A percentile compares a stretch with the other conserved stretches of the same genome.
These are phyloP conservation scores for Forpus xanthops DNA, from an alignment of 2,797 vertebrate genomes.

Conservation along the genomic window DNA sequence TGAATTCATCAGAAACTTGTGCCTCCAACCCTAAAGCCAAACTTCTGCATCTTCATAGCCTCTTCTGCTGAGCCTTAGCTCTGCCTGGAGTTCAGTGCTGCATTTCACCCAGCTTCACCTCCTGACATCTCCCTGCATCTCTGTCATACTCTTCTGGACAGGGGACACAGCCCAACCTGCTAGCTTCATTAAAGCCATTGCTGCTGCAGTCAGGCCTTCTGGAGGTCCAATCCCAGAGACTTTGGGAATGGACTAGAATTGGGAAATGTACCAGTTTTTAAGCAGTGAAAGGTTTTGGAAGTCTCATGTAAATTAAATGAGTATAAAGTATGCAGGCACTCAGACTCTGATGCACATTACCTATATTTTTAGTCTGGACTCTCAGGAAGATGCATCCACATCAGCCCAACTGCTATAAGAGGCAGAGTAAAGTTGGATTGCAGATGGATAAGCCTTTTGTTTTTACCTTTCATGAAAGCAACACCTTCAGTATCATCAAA, in stretches of 20 bases:
- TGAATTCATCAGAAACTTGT: neutral
- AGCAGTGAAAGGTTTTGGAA: neutral
- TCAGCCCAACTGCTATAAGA: neutral
- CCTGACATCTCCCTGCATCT: neutral
- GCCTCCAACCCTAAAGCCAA: neutral
- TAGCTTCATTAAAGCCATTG: neutral
- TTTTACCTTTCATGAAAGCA: neutral
- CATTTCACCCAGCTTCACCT: neutral
- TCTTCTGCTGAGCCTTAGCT: neutral
- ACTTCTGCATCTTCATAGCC: neutral
- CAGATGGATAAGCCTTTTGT: neutral
- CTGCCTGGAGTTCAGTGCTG: neutral
- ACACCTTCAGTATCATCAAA: neutral
- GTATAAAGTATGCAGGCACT: neutral
- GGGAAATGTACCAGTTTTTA: neutral
- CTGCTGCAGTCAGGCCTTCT: neutral
- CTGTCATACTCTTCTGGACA: neutral
- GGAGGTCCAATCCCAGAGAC: neutral
- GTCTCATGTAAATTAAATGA: neutral
- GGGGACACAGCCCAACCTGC: neutral
- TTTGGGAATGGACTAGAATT: neutral
- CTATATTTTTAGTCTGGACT: neutral
- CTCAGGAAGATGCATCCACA: neutral
- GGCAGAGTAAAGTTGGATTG: neutral
- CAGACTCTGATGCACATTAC: neutral